Conservation (phyloP, 2,113 vertebrate species). For the Perca flavescens region DNA sequence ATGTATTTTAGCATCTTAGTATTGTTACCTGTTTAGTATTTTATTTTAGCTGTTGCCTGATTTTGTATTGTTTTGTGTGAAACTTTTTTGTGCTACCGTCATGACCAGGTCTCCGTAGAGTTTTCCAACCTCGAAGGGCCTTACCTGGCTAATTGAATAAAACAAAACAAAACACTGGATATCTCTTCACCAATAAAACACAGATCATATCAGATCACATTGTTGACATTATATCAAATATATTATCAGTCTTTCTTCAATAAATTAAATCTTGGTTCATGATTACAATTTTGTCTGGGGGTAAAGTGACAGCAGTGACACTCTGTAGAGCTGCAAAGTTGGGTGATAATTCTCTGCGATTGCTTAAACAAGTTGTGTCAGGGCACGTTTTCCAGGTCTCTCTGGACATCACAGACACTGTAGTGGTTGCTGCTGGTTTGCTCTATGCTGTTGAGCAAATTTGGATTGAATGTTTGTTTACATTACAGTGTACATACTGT, state of each 20-base stretch:
- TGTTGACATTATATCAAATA: neutral
- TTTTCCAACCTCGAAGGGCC: neutral
- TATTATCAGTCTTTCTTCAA: neutral
- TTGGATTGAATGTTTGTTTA: neutral
- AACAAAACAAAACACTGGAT: neutral
- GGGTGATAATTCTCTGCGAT: neutral
- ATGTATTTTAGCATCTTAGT: neutral
- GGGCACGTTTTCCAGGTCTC: neutral
- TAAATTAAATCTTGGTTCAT: neutral
- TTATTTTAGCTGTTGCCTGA: neutral
- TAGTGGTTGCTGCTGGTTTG: neutral
- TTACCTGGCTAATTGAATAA: neutral
- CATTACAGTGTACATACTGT: neutral
- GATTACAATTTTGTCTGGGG: neutral
- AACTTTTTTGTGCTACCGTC: no score
- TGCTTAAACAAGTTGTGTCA: neutral
- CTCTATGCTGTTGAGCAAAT: neutral
- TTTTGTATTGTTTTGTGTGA: neutral
- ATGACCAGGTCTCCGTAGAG: neutral
- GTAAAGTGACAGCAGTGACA: conserved; percentile 21
- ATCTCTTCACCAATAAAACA: neutral
- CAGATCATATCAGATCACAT: neutral
- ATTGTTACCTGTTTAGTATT: neutral
- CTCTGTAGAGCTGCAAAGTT: neutral
- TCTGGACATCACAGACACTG: neutral